These are phyloP conservation scores for Pluvianellus socialis DNA, from an alignment of 2,113 vertebrate species.

Conservation along the genomic window DNA sequence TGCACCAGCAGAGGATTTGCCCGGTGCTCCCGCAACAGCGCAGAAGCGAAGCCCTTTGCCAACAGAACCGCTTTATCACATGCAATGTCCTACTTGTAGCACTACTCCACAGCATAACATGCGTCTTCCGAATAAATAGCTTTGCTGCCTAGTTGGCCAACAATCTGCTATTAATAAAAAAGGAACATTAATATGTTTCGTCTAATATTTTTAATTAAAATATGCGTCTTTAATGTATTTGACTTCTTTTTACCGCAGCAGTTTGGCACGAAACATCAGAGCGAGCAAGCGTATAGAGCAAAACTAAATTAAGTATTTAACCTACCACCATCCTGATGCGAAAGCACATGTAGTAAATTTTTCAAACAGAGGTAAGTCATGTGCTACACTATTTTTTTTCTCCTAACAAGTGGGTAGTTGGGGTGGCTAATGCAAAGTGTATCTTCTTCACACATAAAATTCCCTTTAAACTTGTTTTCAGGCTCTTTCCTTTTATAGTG, in stretches of 20 bases:
- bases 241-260: constrained; percentile 33
- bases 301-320: constrained; percentile 52
- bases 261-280: constrained; percentile 51
- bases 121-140: constrained; percentile 15
- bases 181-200: constrained; percentile 36
- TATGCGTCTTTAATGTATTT: constrained; percentile 14
- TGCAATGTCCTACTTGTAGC: not conserved
- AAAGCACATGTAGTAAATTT: constrained; percentile 30
- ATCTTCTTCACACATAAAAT: not conserved
- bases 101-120: constrained; percentile 13
- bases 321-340: constrained; percentile 7
- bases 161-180: constrained; percentile 57
- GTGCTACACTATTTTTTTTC: not conserved
- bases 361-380: constrained; percentile 19
- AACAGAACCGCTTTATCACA: not conserved
- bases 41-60: not conserved
- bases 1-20: not conserved
- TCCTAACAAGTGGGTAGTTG: not conserved
- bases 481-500: not conserved
- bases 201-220: constrained; percentile 68
- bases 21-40: not conserved
- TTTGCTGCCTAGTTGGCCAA: constrained; percentile 13
- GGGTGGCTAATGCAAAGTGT: not conserved
- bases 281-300: not conserved
- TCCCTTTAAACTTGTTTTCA: not conserved